Evolutionary conservation across 2,797 vertebrate genomes (phyloP), one percentile per base, ranked within the genome.

Genomic region (Pogonophryne albipinna): DNA sequence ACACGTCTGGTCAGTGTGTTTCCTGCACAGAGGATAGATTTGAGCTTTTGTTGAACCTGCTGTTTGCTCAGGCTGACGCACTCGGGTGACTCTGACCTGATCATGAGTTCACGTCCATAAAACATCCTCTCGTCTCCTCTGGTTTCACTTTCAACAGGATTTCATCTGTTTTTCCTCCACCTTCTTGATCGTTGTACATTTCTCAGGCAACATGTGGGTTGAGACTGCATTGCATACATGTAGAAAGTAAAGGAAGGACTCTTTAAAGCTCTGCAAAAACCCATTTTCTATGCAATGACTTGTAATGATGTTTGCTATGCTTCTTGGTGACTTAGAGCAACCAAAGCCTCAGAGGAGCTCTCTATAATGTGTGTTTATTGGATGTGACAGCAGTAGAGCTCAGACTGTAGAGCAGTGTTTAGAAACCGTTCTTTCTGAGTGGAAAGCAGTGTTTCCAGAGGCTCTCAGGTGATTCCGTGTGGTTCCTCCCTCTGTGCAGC

Each of bases 401-500:
- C 10, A 6, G 15, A 27, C 10, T 27, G 17, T 4, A 27, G 27
- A 27, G 27, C 27, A 27, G 27, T 4, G 27, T 27, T 4, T 66
- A 17, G 0, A 50, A 69, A 44, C 3, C 2, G 38, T 58, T 38
- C 5, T 34, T 1, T 34, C 7, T 5, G 31, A 34, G 15, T 10
- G 52, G 53, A 17, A 17, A 16, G 15, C 9, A 27, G 12, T 27
- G 27, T 27, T 55, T 55, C 27, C 20, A 3, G 45, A 3, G 27
- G 27, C 27, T 27, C 27, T 27, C 27, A 27, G 27, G 27, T 27
- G 27, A 27, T 4, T 27, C 4, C 4, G 0, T 27, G 27, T 4
- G 27, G 5, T 17, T 34, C 10, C 34, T 34, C 6, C 10, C 1
- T 69, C 6, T 79, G 2, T 61, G 9, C 70, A 99, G 97, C 92